Base-by-base conservation (phyloP, 2,113 vertebrate species). In the Dendropsophus ebraccatus region DNA sequence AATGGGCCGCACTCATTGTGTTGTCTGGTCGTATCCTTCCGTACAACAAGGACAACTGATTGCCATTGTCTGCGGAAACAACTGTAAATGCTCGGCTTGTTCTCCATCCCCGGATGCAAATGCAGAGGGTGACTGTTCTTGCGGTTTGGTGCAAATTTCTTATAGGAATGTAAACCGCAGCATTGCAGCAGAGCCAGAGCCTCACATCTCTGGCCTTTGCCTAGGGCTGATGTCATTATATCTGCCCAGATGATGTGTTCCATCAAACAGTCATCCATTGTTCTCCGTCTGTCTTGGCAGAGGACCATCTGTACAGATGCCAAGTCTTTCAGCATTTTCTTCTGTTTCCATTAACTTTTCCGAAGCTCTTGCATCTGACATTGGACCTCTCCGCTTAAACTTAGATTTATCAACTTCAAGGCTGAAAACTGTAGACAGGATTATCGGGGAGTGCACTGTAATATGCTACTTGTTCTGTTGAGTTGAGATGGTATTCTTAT, bases 291-390 rank as follows among this genome's bases (percentile, higher is more conserved):
- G 32, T 60, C 17, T 80, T 80, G 77, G 77, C 77, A 8, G 54
- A 35, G 30, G n/a, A 52, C 77, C 77, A 80, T 30, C 54, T 80
- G 77, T 25, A 80, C 32, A 60, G 11, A 56, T 41, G 77, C 77
- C 77, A 80, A 58, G 28, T 58, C 77, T 58, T 80, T 60, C 32
- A 80, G 77, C 77, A 41, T 80, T 80, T 67, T 60, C 54, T 80
- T 56, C 77, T 60, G 52, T 80, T 80, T 80, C 77, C 77, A 80
- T 80, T 58, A 80, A 80, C 77, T 56, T 80, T 80, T 80, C 52
- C 54, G 45, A 60, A 41, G 52, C 54, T 60, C 54, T 41, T 60
- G 54, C 21, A 60, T 80, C 54, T 80, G 52, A 80, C 77, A 37
- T 56, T 41, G 35, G 77, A 56, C 77, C 54, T 60, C 30, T 58